phyloP scores from a whole-genome alignment of 2,113 vertebrate genomes.

The Oncorhynchus mykiss region DNA sequence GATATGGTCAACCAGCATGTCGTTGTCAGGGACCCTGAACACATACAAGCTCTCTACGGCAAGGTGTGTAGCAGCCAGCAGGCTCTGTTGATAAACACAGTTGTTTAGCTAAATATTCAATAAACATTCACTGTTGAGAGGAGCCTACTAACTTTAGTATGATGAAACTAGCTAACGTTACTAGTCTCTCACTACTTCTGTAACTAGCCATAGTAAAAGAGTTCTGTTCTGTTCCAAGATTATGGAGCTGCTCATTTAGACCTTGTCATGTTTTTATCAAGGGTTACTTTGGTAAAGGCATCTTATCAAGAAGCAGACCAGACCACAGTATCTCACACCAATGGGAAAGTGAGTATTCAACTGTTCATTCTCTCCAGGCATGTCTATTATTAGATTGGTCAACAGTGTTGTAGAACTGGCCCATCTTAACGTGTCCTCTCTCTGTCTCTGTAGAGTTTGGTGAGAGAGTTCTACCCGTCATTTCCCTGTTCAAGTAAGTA shows the following conservation, averaged over 20 bases:
- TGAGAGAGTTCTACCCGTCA: slow-evolving; percentile 73
- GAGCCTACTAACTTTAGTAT: not conserved
- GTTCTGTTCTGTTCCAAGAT: too few species aligned
- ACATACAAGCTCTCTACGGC: slow-evolving; percentile 80
- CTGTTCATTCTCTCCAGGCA: not conserved
- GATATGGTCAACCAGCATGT: slow-evolving; percentile 83
- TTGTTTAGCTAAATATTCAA: too few species aligned
- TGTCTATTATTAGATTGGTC: not conserved
- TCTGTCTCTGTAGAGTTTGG: slow-evolving; percentile 66
- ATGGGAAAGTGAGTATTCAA: slow-evolving; percentile 79
- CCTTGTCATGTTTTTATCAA: slow-evolving; percentile 41
- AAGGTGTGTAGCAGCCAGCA: slow-evolving; percentile 66
- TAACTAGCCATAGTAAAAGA: too few species aligned
- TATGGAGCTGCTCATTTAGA: not conserved
- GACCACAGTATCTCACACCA: slow-evolving; percentile 79
- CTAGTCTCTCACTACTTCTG: too few species aligned
- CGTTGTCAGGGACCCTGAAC: slow-evolving; percentile 75
- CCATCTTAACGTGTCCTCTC: not conserved
- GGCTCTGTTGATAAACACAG: too few species aligned
- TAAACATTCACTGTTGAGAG: not conserved
- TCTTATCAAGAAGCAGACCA: slow-evolving; percentile 87
- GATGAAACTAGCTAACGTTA: too few species aligned
- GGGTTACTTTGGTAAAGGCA: slow-evolving; percentile 95
- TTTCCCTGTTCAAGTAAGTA: slow-evolving; percentile 84
- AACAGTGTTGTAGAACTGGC: not conserved